Percentiles rank a stretch among this genome's conserved stretches.
Conservation (phyloP, 2,888 invertebrate genomes). For the Sarcophaga rosellei region DNA sequence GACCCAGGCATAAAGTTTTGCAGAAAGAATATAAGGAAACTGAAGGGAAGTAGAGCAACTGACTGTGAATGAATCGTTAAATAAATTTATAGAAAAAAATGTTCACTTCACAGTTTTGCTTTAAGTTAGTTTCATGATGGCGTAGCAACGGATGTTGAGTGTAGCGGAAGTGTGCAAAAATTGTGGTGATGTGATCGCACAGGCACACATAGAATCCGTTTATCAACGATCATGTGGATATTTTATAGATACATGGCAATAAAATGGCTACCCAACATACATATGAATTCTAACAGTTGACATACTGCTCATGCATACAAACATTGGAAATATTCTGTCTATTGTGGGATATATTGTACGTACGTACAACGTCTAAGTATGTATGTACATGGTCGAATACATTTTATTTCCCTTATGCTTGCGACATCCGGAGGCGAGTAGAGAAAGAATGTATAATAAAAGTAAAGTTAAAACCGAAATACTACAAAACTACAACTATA, state of each 20-base stretch:
- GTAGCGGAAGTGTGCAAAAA: slow-evolving; percentile 56
- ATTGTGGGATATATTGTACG: not conserved
- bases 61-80: not conserved
- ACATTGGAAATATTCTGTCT: not conserved
- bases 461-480: slow-evolving; percentile 5
- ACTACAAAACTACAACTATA: slow-evolving; percentile 2
- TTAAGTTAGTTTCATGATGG: slow-evolving; percentile 44
- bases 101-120: slow-evolving; percentile 34
- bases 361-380: not conserved
- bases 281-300: no score
- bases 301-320: no score
- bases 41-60: slow-evolving; percentile 25
- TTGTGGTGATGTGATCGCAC: slow-evolving; percentile 28
- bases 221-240: not conserved
- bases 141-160: slow-evolving; percentile 52
- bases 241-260: not conserved
- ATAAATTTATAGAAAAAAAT: slow-evolving; percentile 1
- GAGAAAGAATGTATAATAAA: not conserved
- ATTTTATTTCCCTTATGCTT: slow-evolving; percentile 35
- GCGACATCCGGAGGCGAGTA: slow-evolving; percentile 38
- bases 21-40: not conserved
- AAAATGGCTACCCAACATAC: no score
- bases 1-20: slow-evolving; percentile 42
- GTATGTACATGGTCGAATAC: not conserved
- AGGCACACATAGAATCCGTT: not conserved